Evolutionary conservation across 1,140 invertebrate species (phyloP), one percentile per base, ranked within the genome.

Genomic region (Hylyphantes graminicola): DNA sequence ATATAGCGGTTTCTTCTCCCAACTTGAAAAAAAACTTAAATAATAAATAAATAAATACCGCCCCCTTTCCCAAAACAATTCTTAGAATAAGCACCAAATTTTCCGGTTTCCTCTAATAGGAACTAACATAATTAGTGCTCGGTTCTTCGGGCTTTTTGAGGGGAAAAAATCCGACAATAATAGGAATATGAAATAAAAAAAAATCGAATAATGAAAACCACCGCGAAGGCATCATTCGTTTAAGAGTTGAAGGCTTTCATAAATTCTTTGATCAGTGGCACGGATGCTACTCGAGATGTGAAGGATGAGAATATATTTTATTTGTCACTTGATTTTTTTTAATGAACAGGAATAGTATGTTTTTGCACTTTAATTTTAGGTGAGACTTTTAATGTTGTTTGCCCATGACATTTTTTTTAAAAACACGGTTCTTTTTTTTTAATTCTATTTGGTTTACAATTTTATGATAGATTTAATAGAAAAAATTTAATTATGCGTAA

Each of bases 201-300:
- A 61, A 12, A 55, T 48, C 53, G n/a, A 79, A 65, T 55, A 55
- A 70, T 35, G 50, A 63, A 65, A 74, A 67, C 12, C 50, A 63
- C 50, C 53, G 72, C 53, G 8, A 35, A 54, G 55, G 80, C 75
- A 78, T 78, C 80, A 83, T 83, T 83, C 80, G 68, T 73, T 81
- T 73, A 83, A 35, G 35, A 35, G 70, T 83, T 83, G 80, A 83
- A 83, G 80, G 57, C 80, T 83, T 83, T 83, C 80, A 83, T 83
- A 83, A 83, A 83, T 83, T 75, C 80, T 83, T 83, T 83, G 80
- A 83, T 83, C 80, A 83, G 70, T 57, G 50, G 59, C 11, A n/a
- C n/a, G 9, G 79, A 35, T 35, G 35, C 35, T 35, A 2, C 35
- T 35, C 35, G 2, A 35, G 35, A 35, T 35, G 35, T 5, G 35